A percentile compares a stretch with the other conserved stretches of the same genome.
Conservation (phyloP, 2,888 invertebrate species). For the Heliconius charithonia region DNA sequence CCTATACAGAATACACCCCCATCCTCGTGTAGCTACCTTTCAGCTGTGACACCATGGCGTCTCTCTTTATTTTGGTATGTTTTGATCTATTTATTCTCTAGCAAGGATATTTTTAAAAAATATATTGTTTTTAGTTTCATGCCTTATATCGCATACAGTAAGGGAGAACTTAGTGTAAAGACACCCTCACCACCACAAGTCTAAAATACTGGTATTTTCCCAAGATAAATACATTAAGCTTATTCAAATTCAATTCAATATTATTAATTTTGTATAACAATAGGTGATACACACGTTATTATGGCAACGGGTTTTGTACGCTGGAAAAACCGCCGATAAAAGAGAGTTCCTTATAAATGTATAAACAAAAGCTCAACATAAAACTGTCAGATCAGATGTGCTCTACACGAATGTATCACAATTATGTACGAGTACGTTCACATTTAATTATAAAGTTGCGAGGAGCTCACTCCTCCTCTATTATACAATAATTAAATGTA, state of each 20-base stretch:
- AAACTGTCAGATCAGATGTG: background rate
- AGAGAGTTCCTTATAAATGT: background rate
- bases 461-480: background rate
- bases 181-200: too few relatives aligned
- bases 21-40: background rate
- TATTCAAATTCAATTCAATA: too few relatives aligned
- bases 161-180: too few relatives aligned
- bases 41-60: background rate
- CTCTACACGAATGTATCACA: background rate
- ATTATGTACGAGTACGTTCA: too few relatives aligned
- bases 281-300: too few relatives aligned
- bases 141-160: too few relatives aligned
- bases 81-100: background rate
- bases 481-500: constrained; percentile 10
- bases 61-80: background rate
- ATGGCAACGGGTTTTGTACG: too few relatives aligned
- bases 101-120: background rate
- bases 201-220: too few relatives aligned
- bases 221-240: too few relatives aligned
- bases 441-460: background rate
- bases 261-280: too few relatives aligned
- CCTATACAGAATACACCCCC: too few relatives aligned
- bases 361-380: background rate
- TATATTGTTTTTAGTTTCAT: background rate
- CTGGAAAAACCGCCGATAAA: background rate